Evolutionary conservation across 2,113 vertebrate species (phyloP).

Genomic region (Periophthalmus modestus): DNA sequence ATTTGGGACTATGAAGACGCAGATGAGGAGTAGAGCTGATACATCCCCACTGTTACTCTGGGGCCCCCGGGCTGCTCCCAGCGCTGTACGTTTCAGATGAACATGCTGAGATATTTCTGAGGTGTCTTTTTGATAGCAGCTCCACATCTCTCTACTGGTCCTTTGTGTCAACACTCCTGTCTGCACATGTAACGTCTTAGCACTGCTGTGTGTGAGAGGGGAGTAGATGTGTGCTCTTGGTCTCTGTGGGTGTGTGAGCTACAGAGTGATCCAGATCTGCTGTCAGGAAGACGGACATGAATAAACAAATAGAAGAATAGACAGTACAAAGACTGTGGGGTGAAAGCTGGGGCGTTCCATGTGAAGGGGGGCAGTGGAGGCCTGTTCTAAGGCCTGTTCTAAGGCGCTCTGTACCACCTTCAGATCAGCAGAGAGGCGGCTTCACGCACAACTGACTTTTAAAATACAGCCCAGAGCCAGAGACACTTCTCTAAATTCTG

Average conservation of each 20-base stretch:
- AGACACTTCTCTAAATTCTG: conserved; percentile 24
- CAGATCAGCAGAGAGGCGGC: conserved; percentile 38
- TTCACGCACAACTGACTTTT: conserved; percentile 52
- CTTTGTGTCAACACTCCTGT: conserved; percentile 41
- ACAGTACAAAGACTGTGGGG: conserved; percentile 40
- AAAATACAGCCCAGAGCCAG: conserved; percentile 22
- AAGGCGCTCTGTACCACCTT: conserved; percentile 28
- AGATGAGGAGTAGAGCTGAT: conserved; percentile 29
- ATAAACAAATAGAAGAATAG: conserved; percentile 49
- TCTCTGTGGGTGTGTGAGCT: conserved; percentile 19
- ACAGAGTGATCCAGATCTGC: conserved; percentile 19
- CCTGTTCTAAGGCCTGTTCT: conserved; percentile 46
- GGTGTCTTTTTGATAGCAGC: conserved; percentile 45
- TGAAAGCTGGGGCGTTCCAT: conserved; percentile 35
- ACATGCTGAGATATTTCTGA: conserved; percentile 28
- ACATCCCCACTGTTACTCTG: neutral
- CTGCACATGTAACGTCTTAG: conserved; percentile 14
- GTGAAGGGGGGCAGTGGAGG: conserved; percentile 39
- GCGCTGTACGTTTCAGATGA: conserved; percentile 32
- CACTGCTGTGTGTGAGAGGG: conserved; percentile 16
- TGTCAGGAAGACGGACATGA: conserved; percentile 48
- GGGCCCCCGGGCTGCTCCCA: conserved; percentile 41
- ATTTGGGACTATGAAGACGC: conserved; percentile 23
- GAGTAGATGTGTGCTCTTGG: conserved; percentile 22
- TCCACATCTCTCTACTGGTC: conserved; percentile 39